Conservation (phyloP, 2,888 invertebrate genomes). For the Fragum sueziense region DNA sequence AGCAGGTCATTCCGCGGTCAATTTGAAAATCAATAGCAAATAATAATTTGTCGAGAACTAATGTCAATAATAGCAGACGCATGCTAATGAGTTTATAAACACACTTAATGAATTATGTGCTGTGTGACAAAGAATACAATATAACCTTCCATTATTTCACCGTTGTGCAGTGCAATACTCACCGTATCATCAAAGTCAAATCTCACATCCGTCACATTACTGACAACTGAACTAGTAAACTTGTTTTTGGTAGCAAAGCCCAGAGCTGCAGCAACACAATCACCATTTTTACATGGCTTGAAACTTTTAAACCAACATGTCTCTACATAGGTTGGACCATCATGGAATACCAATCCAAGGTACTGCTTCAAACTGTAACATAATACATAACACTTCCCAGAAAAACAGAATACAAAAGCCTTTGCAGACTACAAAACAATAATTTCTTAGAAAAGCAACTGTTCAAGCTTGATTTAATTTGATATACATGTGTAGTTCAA, state of each 20-base stretch:
- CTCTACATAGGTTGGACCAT: conserved; percentile 35
- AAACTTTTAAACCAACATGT: conserved; percentile 41
- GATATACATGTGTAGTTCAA: neutral
- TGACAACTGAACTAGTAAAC: conserved; percentile 31
- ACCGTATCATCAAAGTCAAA: conserved; percentile 43
- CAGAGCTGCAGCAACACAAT: conserved; percentile 28
- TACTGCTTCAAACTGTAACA: conserved; percentile 28
- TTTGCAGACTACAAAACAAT: neutral
- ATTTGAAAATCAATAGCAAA: no score
- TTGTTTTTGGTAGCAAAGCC: conserved; percentile 37
- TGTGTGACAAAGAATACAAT: no score
- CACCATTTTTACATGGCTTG: neutral
- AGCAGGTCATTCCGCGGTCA: no score
- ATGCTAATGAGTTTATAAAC: no score
- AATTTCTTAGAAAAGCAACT: neutral
- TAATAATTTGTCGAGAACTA: no score
- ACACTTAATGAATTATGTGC: no score
- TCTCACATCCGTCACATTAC: conserved; percentile 25
- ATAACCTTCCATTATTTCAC: no score
- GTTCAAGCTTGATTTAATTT: neutral
- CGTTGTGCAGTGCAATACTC: no score
- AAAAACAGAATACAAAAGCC: neutral
- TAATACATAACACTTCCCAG: neutral
- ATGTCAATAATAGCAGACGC: no score
- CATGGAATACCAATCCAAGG: conserved; percentile 36